Base-by-base conservation (phyloP, 2,797 vertebrate species). In the Novumbra hubbsi region DNA sequence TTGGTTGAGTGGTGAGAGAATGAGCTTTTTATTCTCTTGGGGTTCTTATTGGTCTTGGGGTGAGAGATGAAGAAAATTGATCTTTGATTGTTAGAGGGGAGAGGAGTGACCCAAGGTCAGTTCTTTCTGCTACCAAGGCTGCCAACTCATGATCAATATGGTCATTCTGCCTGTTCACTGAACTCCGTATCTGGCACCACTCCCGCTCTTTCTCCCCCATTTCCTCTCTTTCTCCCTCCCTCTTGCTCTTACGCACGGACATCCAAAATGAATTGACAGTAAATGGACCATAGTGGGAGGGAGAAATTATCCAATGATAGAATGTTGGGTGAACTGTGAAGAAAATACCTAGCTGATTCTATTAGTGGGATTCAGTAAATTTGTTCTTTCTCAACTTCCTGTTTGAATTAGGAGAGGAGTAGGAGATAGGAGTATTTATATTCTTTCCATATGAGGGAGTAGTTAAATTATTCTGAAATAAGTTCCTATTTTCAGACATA, bases 81-180 rank as follows among this genome's bases (percentile, higher is more conserved):
- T 60, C 21, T 60, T 60, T 60, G 55, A 60, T 60, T 60, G 55
- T n/a, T 24, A 11, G 55, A 60, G 55, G 24, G 55, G 21, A 60
- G 55, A 60, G 21, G 55, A 24, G 8, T 9, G 52, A 15, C 34
- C 34, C 30, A 69, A 15, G 7, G 73, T 65, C 64, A 24, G 32
- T 68, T 67, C 19, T 4, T 21, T 21, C 62, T 34, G 57, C 76
- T 68, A 68, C 62, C 50, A 78, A 78, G 73, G 69, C 69, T 28
- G 32, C 57, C 57, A 38, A 60, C 30, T 45, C 60, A 65, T 78
- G 68, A 74, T 74, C 68, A 62, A 71, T 67, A 28, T 16, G 45
- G 49, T 63, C 72, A 78, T 74, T 74, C 60, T 52, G 30, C 4
- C 49, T 50, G 60, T 60, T 60, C 55, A 14, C 55, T 60, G 55